These are phyloP conservation scores for Lytechinus variegatus DNA, from an alignment of 35 echinoderm and acorn worm species.

Conservation along the genomic window DNA sequence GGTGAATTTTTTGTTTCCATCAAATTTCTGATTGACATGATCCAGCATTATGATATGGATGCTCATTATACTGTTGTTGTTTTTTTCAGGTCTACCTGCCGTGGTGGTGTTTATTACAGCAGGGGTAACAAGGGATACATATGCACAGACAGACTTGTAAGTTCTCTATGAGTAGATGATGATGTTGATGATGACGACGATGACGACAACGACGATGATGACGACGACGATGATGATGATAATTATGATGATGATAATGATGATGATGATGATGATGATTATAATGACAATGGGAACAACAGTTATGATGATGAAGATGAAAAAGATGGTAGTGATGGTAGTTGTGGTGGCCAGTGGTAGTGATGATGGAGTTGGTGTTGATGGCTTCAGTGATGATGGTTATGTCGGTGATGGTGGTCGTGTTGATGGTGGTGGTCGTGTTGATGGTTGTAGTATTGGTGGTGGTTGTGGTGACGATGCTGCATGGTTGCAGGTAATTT, in stretches of 20 bases:
- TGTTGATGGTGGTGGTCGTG: not conserved
- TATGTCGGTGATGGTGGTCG: not conserved
- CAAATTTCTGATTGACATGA: not conserved
- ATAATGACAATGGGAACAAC: not conserved
- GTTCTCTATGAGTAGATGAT: not conserved
- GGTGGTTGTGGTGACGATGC: no score
- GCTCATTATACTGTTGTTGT: not conserved
- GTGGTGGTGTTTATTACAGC: slow-evolving; percentile 42
- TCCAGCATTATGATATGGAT: no score
- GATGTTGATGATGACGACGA: not conserved
- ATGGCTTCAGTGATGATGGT: not conserved
- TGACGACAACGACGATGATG: not conserved
- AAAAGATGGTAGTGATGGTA: not conserved
- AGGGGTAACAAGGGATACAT: slow-evolving; percentile 43
- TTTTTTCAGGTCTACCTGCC: slow-evolving; percentile 43
- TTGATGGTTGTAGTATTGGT: no score
- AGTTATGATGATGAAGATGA: not conserved
- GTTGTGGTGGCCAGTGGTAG: not conserved
- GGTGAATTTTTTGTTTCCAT: not conserved
- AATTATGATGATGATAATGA: not conserved
- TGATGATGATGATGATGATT: not conserved
- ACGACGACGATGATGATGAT: not conserved
- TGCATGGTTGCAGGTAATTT: not conserved
- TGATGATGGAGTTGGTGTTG: slow-evolving; percentile 24
- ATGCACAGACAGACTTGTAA: slow-evolving; percentile 54